Percentiles rank a stretch among this genome's conserved stretches.
phyloP scores from a whole-genome alignment of 2,888 invertebrate genomes.

The Anoncus sp. region DNA sequence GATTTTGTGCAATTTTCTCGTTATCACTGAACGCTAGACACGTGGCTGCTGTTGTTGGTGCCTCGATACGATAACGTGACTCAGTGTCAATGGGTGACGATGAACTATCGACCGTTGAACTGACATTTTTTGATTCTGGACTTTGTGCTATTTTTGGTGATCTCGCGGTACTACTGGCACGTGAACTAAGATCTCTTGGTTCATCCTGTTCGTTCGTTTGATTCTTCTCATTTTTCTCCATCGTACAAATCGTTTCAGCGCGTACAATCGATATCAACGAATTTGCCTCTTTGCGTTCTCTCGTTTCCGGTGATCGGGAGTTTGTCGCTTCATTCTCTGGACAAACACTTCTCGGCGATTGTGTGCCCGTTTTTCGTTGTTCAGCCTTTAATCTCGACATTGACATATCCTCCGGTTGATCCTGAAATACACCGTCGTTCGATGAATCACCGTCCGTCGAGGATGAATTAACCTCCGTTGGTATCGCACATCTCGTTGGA shows the following conservation, averaged over 20 bases:
- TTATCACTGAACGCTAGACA: slow-evolving; percentile 28
- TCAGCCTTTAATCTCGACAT: slow-evolving; percentile 81
- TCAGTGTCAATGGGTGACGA: slow-evolving; percentile 52
- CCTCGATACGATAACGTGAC: slow-evolving; percentile 51
- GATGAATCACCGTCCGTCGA: slow-evolving; percentile 87
- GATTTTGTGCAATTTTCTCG: slow-evolving; percentile 68
- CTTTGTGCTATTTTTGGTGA: slow-evolving; percentile 71
- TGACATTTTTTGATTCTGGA: slow-evolving; percentile 56
- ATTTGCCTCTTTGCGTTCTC: slow-evolving; percentile 53
- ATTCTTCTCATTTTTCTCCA: slow-evolving; percentile 47
- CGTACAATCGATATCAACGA: slow-evolving; percentile 54
- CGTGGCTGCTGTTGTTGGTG: background rate
- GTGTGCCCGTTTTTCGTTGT: slow-evolving; percentile 73
- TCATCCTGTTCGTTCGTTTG: slow-evolving; percentile 75
- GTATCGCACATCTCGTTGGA: slow-evolving; percentile 91
- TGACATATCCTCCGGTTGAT: slow-evolving; percentile 82
- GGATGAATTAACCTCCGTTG: slow-evolving; percentile 84
- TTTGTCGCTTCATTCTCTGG: slow-evolving; percentile 70
- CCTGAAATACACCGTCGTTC: slow-evolving; percentile 84
- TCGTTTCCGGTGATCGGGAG: slow-evolving; percentile 72
- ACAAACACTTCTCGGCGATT: slow-evolving; percentile 71
- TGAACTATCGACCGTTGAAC: slow-evolving; percentile 38
- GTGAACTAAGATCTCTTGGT: slow-evolving; percentile 80
- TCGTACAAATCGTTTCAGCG: slow-evolving; percentile 66
- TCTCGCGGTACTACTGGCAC: slow-evolving; percentile 75